A percentile compares a stretch with the other conserved stretches of the same genome.
Evolutionary conservation across 2,113 vertebrate species (phyloP).

Genomic region (Thalassoma bifasciatum): DNA sequence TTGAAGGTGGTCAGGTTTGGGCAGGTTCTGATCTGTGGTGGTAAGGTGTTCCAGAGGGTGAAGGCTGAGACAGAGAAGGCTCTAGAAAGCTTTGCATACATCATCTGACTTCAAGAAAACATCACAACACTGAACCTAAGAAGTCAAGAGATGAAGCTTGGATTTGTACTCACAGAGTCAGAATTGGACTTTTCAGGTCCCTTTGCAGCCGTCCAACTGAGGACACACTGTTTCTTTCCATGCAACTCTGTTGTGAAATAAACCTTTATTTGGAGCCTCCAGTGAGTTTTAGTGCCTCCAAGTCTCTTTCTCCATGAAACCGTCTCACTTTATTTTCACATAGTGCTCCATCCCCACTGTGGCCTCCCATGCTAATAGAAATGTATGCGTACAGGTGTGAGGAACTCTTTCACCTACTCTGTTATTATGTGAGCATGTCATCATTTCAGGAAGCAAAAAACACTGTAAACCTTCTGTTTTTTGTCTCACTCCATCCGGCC

Average conservation of each 20-base stretch:
- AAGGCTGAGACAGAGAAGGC: too few relatives aligned
- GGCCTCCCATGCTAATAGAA: slow-evolving; percentile 18
- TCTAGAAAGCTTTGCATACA: too few relatives aligned
- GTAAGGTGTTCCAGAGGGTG: too few relatives aligned
- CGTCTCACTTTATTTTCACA: slow-evolving; percentile 12
- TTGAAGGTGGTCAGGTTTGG: too few relatives aligned
- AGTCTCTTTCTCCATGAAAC: not conserved
- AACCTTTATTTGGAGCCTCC: not conserved
- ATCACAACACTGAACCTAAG: too few relatives aligned
- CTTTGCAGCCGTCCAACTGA: not conserved
- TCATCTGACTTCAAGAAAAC: too few relatives aligned
- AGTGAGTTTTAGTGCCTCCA: not conserved
- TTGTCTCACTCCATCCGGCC: slow-evolving; percentile 35
- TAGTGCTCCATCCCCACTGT: slow-evolving; percentile 3
- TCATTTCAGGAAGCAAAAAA: slow-evolving; percentile 51
- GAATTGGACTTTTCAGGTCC: not conserved
- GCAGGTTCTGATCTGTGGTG: too few relatives aligned
- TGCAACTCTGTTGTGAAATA: not conserved
- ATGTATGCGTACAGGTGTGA: slow-evolving; percentile 21
- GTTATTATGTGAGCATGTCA: slow-evolving; percentile 34
- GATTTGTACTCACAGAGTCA: not conserved
- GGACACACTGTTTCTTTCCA: not conserved
- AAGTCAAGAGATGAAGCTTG: not conserved
- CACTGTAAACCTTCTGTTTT: slow-evolving; percentile 40
- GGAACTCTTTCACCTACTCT: slow-evolving; percentile 23